Conservation (phyloP, 2,888 invertebrate genomes). For the Polydrusus tereticollis region DNA sequence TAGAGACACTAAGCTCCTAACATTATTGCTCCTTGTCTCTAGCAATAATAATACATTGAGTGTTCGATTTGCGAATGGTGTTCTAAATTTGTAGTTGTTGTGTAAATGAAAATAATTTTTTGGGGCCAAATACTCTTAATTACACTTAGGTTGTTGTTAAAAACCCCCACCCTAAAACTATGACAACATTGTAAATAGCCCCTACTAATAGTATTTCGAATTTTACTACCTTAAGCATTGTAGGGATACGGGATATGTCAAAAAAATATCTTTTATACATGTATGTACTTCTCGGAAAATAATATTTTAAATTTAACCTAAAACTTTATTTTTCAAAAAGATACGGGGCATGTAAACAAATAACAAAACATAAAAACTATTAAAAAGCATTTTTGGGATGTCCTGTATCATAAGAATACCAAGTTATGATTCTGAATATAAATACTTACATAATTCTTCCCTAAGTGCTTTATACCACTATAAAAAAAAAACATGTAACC, state of each 20-base stretch:
- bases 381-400: conserved; percentile 3
- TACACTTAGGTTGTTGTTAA: conserved; percentile 44
- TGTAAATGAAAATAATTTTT: conserved; percentile 47
- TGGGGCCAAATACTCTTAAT: conserved; percentile 50
- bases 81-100: conserved; percentile 22
- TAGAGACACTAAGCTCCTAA: neutral
- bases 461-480: conserved; percentile 68
- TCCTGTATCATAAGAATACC: conserved; percentile 24
- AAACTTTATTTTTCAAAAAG: neutral
- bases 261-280: conserved; percentile 3
- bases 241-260: conserved; percentile 14
- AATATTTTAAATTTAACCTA: neutral
- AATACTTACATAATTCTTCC: conserved; percentile 65
- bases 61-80: conserved; percentile 12
- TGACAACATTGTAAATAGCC: conserved; percentile 36
- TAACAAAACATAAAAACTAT: neutral
- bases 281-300: neutral
- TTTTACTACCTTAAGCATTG: conserved; percentile 37
- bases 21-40: neutral
- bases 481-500: conserved; percentile 50
- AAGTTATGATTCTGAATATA: conserved; percentile 42
- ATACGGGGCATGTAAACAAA: neutral
- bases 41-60: conserved; percentile 8
- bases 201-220: conserved; percentile 39
- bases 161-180: conserved; percentile 41